Base-by-base conservation (phyloP, 1,140 invertebrate species). In the Centruroides vittatus region DNA sequence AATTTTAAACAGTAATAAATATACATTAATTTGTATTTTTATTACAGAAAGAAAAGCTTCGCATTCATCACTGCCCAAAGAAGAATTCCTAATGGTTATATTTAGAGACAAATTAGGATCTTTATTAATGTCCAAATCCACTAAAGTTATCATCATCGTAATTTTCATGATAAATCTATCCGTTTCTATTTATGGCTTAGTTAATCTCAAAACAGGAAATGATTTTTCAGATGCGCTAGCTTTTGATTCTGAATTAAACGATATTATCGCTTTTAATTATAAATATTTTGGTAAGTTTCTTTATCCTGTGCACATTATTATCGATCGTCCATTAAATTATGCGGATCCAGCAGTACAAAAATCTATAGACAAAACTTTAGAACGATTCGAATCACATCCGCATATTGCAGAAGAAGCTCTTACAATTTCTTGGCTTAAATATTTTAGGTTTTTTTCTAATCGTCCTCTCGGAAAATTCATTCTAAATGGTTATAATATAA, bases 381-480 rank as follows among this genome's bases (percentile, higher is more conserved):
- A 82, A 58, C 80, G 79, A n/a, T 78, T 95, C 61, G 91, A 94
- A 71, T 84, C 84, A 55, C 88, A 86, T 0, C 80, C 82, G 0
- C 92, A 86, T 70, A 85, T 93, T 48, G 74, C 74, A 50, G 75
- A 70, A 10, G 81, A 84, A 0, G 70, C 89, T 0, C 93, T 90
- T 69, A 90, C 89, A 0, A 89, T 93, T 72, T 93, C 89, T 3
- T 96, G 92, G 92, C 70, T 96, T 3, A 76, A 89, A 57, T 84
- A 83, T 8, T 41, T 41, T 41, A 41, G 3, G 3, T 41, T 41
- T 0, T 41, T 41, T 41, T 41, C 41, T 8, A 8, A 41, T 41
- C 41, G 41, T 6, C 41, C 41, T 6, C 41, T 41, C 0, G 41
- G 41, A 41, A 41, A 41, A 41, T 41, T 41, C 3, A 41, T 41